Base-by-base conservation (phyloP, 2,797 vertebrate genomes). In the Lepus townsendii region DNA sequence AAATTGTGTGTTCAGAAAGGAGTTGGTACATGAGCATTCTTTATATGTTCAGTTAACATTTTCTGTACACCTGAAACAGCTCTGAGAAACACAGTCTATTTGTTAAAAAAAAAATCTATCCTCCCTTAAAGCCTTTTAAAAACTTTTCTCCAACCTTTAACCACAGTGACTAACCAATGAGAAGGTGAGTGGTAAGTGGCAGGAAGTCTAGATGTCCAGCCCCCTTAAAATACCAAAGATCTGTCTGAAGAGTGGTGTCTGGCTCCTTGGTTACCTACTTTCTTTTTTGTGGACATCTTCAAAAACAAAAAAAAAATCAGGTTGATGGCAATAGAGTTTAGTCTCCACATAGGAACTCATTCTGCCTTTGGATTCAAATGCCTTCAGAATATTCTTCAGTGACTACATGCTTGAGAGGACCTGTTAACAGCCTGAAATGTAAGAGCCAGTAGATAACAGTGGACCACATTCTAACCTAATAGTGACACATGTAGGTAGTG, bases 351-450 rank as follows among this genome's bases (percentile, higher is more conserved):
- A 65, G 32, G 3, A n/a, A 78, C 72, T 88, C 27, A 26, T 3
- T 5, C 71, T 78, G 27, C 30, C 24, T 88, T 83, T 63, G 38
- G 42, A 88, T 62, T 92, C 78, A 83, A 7, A 78, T n/a, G 17
- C n/a, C 30, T 83, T 73, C 26, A 60, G 26, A 89, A 80, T 75
- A 52, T 27, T 79, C 88, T 85, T 90, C 60, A 84, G 65, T 24
- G 13, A 26, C 22, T 78, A n/a, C 32, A 50, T 14, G 20, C 38
- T 35, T 5, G 2, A 92, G 17, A 5, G 16, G 42, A 16, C 13
- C 22, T 75, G 4, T 50, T 16, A 1, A 42, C n/a, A 76, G 10
- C 20, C 9, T 30, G 7, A 77, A 65, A 19, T 69, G 0, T 27
- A 72, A 10, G 35, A 84, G 7, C 60, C 32, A 52, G 32, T 17